Percentiles rank a stretch among this genome's conserved stretches.
phyloP scores from a whole-genome alignment of 2,113 vertebrate species.

The Pithys albifrons region DNA sequence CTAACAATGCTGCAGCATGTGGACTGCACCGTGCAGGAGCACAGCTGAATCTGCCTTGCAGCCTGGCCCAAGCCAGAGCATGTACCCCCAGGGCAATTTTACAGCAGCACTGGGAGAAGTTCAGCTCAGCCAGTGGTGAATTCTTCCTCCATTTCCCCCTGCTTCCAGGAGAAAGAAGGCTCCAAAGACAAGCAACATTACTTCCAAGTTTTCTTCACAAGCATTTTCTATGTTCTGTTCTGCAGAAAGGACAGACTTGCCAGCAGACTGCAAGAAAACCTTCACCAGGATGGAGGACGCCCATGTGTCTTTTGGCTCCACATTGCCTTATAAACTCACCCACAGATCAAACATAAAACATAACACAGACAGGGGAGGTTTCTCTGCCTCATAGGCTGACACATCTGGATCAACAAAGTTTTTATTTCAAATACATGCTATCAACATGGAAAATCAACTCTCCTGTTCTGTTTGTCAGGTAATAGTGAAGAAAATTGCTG shows the following conservation, averaged over 20 bases:
- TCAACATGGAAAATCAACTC: background rate
- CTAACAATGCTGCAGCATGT: background rate
- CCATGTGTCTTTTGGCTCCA: background rate
- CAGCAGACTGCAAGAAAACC: background rate
- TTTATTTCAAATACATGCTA: background rate
- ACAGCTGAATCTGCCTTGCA: background rate
- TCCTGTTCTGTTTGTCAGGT: background rate
- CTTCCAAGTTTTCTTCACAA: background rate
- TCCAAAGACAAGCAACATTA: background rate
- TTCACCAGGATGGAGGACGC: background rate
- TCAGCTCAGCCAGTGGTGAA: background rate
- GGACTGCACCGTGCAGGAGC: background rate
- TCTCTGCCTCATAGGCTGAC: background rate
- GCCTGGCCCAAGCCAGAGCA: background rate
- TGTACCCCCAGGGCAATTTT: fast-evolving
- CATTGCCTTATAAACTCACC: background rate
- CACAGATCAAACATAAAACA: background rate
- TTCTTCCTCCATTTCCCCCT: background rate
- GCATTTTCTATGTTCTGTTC: background rate
- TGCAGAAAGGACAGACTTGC: background rate
- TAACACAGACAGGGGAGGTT: background rate
- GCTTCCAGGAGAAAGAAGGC: background rate
- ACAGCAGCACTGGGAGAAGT: fast-evolving
- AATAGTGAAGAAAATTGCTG: background rate
- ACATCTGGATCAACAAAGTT: background rate